These are phyloP conservation scores for Sorex maritimensis DNA, from an alignment of 2,797 vertebrate species.

Conservation along the genomic window DNA sequence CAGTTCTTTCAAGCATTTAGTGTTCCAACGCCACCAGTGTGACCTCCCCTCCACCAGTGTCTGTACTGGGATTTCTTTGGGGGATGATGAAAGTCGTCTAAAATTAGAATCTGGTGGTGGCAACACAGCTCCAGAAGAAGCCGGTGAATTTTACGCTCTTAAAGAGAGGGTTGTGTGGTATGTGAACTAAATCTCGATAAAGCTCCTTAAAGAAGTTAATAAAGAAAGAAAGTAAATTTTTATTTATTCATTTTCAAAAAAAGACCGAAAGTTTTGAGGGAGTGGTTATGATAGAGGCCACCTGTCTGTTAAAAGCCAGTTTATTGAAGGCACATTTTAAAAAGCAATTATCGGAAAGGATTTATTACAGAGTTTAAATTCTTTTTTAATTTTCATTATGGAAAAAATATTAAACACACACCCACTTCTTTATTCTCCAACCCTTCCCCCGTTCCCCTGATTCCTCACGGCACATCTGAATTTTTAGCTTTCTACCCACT, in stretches of 20 bases:
- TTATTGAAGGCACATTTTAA: constrained; percentile 62
- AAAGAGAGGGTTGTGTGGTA: not conserved
- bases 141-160: not conserved
- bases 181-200: constrained; percentile 5
- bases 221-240: constrained; percentile 46
- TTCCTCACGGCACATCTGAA: no score
- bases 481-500: no score
- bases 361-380: constrained; percentile 45
- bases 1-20: no score
- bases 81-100: not conserved
- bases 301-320: constrained; percentile 43
- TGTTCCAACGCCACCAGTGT: no score
- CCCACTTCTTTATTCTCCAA: not conserved
- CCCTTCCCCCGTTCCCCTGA: not conserved
- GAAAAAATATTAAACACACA: constrained; percentile 34
- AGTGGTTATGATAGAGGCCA: constrained; percentile 45
- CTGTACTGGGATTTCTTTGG: not conserved
- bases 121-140: not conserved
- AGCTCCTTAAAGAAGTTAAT: constrained; percentile 14
- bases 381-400: not conserved
- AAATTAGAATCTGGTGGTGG: not conserved
- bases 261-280: not conserved
- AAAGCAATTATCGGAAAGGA: constrained; percentile 62
- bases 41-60: no score
- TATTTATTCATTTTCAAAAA: not conserved